Base-by-base conservation (phyloP, 2,797 vertebrate genomes). In the Phaenicophaeus curvirostris region DNA sequence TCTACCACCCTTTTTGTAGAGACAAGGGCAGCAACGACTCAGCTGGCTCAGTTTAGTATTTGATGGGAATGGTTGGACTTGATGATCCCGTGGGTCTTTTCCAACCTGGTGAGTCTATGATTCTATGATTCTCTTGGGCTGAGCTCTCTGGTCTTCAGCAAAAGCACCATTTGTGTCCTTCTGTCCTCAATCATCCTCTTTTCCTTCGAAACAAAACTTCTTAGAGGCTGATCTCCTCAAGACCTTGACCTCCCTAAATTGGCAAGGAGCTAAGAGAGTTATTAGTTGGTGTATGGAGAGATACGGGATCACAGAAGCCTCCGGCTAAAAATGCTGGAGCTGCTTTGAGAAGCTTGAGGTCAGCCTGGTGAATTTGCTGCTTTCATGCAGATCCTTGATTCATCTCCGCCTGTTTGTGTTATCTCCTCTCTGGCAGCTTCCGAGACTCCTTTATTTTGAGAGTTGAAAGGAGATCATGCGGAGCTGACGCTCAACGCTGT, bases 381-480 rank as follows among this genome's bases (percentile, higher is more conserved):
- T 93, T 87, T 65, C 31, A 9, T 61, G 82, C 20, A 4, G 82
- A 37, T 39, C 6, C 44, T 79, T 5, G 24, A 9, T 85, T 89
- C 91, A 66, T 89, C 77, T 83, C 48, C 0, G 54, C 41, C 65
- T 27, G 3, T 66, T 63, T 11, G 6, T 19, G 27, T 91, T 93
- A 95, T 94, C 94, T 63, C 73, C 85, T 85, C 33, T 16, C 85
- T 4, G 4, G 67, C 94, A 81, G 95, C 71, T 92, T 79, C 65
- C 44, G 7, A 30, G 15, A 12, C 83, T 76, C 46, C 24, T 19
- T 33, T 42, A 11, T 24, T 23, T 24, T 8, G 13, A 13, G 73
- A 63, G 77, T n/a, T 53, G 66, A 37, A 77, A 74, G 86, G 89
- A 77, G 93, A 87, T 31, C 28, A 83, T 0, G 24, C 66, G 1